Evolutionary conservation across 2,113 vertebrate genomes (phyloP).

Genomic region (Microtus oregoni): DNA sequence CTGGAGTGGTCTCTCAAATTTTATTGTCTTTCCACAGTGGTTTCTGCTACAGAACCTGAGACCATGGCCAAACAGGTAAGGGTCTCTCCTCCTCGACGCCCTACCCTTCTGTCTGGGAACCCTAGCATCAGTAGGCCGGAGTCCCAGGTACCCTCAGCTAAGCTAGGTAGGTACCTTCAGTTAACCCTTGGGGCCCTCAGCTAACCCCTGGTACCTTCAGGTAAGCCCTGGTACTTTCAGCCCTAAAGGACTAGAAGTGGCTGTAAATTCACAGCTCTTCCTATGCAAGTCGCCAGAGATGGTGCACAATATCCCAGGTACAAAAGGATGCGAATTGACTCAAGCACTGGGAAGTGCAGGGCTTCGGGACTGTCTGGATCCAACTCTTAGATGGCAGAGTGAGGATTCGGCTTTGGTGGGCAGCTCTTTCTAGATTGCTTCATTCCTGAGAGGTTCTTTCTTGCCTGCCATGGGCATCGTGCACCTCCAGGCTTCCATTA

Average conservation of each 20-base stretch:
- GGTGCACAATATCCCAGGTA: not conserved
- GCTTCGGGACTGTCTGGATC: slow-evolving; percentile 25
- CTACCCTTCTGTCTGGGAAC: not conserved
- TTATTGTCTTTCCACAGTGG: slow-evolving; percentile 61
- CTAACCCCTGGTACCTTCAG: not conserved
- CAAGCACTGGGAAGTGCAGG: not conserved
- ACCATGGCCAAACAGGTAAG: slow-evolving; percentile 81
- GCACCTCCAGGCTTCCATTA: not conserved
- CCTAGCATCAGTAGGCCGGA: not conserved
- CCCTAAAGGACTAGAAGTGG: not conserved
- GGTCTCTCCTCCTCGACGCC: not conserved
- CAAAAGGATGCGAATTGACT: not conserved
- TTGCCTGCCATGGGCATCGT: not conserved
- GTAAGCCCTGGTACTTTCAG: not conserved
- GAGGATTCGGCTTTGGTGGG: not conserved
- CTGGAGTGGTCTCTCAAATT: not conserved
- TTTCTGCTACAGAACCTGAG: slow-evolving; percentile 41
- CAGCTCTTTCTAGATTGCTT: not conserved
- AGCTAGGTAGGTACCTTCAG: not conserved
- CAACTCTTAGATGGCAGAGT: not conserved
- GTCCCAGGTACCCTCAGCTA: not conserved
- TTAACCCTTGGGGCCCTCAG: not conserved
- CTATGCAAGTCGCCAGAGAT: not conserved
- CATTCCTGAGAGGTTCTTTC: not conserved
- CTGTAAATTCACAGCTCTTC: not conserved